Conservation (phyloP, 2,888 invertebrate genomes). For the Tinea semifulvella region DNA sequence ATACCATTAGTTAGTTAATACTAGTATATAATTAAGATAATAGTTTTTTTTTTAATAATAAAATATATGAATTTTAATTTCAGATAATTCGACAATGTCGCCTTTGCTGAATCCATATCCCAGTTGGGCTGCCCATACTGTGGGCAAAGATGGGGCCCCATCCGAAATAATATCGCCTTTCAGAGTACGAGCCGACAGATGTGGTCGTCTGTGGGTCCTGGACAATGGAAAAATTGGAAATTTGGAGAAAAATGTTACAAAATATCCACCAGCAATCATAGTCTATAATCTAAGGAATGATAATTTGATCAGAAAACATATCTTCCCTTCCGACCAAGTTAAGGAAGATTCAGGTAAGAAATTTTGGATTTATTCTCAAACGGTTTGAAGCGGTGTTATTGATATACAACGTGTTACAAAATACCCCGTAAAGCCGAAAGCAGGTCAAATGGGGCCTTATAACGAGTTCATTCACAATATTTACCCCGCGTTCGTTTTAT, state of each 20-base stretch:
- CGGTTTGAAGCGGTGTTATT: no score
- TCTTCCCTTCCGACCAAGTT: constrained; percentile 70
- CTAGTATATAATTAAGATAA: no score
- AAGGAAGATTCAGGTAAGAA: constrained; percentile 74
- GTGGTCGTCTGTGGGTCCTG: constrained; percentile 81
- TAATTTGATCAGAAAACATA: constrained; percentile 71
- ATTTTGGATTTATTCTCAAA: no score
- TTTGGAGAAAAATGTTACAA: constrained; percentile 52
- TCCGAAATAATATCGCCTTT: constrained; percentile 79
- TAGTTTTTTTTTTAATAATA: no score
- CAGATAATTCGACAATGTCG: constrained; percentile 72
- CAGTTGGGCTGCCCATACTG: constrained; percentile 80
- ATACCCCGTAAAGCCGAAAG: no score
- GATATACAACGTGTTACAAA: no score
- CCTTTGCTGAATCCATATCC: constrained; percentile 81
- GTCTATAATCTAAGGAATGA: constrained; percentile 79
- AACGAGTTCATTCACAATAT: no score
- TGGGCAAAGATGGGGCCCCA: constrained; percentile 47
- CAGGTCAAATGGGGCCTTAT: no score
- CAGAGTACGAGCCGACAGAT: constrained; percentile 76
- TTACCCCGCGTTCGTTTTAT: no score
- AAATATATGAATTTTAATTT: no score
- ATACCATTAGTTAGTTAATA: no score
- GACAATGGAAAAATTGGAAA: constrained; percentile 77
- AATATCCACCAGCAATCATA: constrained; percentile 70